Evolutionary conservation across 2,113 vertebrate genomes (phyloP).

Genomic region (Xyliphius kryptos): DNA sequence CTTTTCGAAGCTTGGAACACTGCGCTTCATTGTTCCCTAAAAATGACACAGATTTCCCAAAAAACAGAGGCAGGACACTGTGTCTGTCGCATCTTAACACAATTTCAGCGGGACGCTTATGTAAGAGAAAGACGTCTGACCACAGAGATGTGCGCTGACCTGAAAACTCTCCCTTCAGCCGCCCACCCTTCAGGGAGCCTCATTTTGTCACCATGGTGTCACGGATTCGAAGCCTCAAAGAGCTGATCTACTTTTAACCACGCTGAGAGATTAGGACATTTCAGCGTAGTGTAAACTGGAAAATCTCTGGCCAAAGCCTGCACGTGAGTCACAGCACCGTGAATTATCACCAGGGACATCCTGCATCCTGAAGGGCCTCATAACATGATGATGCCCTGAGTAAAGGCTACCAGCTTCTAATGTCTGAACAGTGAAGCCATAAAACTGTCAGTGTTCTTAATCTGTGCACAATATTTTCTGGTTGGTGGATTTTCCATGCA

Average conservation of each 20-base stretch:
- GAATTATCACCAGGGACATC: conserved; percentile 17
- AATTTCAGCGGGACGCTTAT: conserved; percentile 40
- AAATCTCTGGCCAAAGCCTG: conserved; percentile 5
- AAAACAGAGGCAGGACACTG: conserved; percentile 17
- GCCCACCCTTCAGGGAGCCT: conserved; percentile 9
- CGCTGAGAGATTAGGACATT: conserved; percentile 26
- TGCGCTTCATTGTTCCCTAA: conserved; percentile 4
- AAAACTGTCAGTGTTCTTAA: too few species aligned
- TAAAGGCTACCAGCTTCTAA: too few species aligned
- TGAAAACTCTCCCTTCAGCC: background rate
- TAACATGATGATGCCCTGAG: too few species aligned
- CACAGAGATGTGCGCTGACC: conserved; percentile 1
- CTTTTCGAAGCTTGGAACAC: conserved; percentile 24
- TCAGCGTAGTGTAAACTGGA: background rate
- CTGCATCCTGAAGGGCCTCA: background rate
- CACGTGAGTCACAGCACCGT: conserved; percentile 4
- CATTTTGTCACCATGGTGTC: conserved; percentile 27
- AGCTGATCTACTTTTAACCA: conserved; percentile 35
- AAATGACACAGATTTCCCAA: conserved; percentile 1
- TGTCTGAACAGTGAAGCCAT: too few species aligned
- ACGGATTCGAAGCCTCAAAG: conserved; percentile 20
- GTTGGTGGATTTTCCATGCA: too few species aligned
- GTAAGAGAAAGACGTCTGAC: conserved; percentile 37
- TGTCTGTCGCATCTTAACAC: conserved; percentile 35
- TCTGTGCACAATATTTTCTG: too few species aligned